Conservation (phyloP, 2,797 vertebrate species). For the Megaceryle alcyon region DNA sequence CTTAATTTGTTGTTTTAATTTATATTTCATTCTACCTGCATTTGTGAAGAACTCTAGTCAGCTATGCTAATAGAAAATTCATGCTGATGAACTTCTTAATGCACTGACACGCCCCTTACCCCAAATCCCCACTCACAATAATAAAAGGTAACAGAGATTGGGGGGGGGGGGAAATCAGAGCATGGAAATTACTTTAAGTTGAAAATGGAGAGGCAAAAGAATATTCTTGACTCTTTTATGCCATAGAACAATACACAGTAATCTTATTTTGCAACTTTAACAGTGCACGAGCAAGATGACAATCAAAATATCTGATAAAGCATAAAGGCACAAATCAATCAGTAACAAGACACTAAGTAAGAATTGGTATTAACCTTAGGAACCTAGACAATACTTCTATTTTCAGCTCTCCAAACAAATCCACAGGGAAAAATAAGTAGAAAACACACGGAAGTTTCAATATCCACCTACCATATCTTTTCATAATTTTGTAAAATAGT, state of each 20-base stretch:
- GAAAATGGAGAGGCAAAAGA: neutral
- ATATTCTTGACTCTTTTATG: neutral
- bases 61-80: neutral
- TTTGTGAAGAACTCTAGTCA: neutral
- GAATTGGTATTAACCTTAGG: constrained; percentile 19
- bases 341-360: neutral
- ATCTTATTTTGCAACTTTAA: neutral
- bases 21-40: neutral
- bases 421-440: neutral
- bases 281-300: neutral
- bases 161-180: neutral
- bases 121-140: neutral
- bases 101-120: neutral
- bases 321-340: neutral
- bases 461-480: neutral
- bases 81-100: neutral
- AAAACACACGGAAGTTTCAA: neutral
- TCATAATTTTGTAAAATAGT: neutral
- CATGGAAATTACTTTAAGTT: neutral
- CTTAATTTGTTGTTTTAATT: neutral
- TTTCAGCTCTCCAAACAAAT: neutral
- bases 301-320: neutral
- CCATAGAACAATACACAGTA: neutral
- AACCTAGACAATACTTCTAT: neutral
- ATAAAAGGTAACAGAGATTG: neutral